Base-by-base conservation (phyloP, 2,888 invertebrate species). In the Melinaea menophilus region DNA sequence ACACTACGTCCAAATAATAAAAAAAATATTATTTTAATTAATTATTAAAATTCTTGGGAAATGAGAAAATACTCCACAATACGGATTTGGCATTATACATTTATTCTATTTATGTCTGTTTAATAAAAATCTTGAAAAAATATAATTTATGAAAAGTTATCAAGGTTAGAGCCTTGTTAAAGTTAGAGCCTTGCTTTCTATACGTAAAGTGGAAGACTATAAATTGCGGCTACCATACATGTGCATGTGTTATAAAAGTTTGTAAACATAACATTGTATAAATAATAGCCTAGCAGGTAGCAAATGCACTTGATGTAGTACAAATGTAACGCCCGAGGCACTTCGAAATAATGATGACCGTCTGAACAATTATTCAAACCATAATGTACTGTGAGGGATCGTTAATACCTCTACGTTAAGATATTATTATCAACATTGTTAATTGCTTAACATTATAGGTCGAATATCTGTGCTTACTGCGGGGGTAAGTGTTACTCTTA, bases 301-400 rank as follows among this genome's bases (percentile, higher is more conserved):
- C 51, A 51, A 51, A 31, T 51, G 51, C 51, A 51, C 51, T 51
- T 51, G 51, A 51, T 51, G 31, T 31, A 51, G 51, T 51, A 51
- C 51, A 31, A 51, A 51, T 51, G 51, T 31, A 51, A 22, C 9
- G 51, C 51, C 31, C 31, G 51, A 51, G 51, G 51, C 31, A n/a
- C 5, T 51, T 31, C 31, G 51, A 31, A 51, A 51, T 51, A 51
- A 9, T 51, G 51, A 51, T 51, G 51, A 51, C 51, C 51, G 51
- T 51, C 11, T 41, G 31, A 22, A 31, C 51, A 51, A 51, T 51
- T 51, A 51, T 51, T 51, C 51, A 51, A 51, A 31, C 51, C 51
- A 51, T 51, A 51, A 51, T 51, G 51, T 51, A 51, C 51, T 22
- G 31, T 11, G 9, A 51, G 41, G 51, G 11, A 22, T 51, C 51